Conservation (phyloP, 2,113 vertebrate species). For the Crypturellus undulatus region DNA sequence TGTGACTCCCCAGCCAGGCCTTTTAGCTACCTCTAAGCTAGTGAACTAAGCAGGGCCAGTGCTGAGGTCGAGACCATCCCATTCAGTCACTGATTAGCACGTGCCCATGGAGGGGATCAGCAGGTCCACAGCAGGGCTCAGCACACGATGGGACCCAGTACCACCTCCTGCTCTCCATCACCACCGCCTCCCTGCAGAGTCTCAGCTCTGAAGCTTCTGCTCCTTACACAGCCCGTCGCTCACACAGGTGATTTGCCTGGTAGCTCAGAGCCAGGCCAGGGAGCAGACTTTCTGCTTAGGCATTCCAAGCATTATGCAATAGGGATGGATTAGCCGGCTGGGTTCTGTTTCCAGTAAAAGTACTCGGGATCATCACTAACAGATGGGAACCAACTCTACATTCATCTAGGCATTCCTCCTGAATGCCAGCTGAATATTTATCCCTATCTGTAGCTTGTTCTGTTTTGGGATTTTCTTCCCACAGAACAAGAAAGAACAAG, state of each 20-base stretch:
- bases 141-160: neutral
- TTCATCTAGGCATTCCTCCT: neutral
- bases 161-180: neutral
- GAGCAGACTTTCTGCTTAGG: neutral
- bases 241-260: neutral
- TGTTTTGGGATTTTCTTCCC: conserved; percentile 15
- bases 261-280: neutral
- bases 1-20: neutral
- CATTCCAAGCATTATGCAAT: neutral
- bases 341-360: neutral
- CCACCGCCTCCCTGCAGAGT: neutral
- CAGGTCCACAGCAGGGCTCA: neutral
- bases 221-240: neutral
- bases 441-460: neutral
- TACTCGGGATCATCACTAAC: neutral
- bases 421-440: conserved; percentile 39
- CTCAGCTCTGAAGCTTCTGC: neutral
- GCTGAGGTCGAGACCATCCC: neutral
- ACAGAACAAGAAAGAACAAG: neutral
- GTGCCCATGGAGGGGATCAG: neutral
- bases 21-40: neutral
- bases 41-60: neutral
- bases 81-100: neutral
- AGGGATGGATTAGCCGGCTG: neutral
- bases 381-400: neutral